Percentiles rank a stretch among this genome's conserved stretches.
phyloP scores from a whole-genome alignment of 2,888 invertebrate genomes.

The Eupithecia exiguata region DNA sequence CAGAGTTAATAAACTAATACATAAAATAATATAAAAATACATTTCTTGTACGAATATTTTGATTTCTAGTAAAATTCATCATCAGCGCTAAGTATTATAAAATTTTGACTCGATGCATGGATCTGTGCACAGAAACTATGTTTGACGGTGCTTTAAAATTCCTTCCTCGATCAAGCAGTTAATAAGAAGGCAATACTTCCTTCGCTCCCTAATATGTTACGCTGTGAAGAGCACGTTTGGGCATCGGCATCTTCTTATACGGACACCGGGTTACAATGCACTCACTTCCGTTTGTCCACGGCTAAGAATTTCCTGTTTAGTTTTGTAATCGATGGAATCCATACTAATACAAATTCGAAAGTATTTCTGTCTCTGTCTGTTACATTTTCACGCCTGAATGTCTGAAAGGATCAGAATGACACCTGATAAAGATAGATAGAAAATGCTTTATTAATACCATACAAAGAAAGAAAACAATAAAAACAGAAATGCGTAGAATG shows the following conservation, averaged over 20 bases:
- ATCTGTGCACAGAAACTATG: background rate
- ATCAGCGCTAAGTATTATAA: no score
- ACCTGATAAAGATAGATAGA: background rate
- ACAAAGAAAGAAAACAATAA: no score
- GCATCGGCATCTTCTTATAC: slow-evolving; percentile 46
- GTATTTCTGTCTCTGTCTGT: background rate
- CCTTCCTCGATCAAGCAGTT: slow-evolving; percentile 32
- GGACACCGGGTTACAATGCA: slow-evolving; percentile 70
- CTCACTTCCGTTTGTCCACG: slow-evolving; percentile 68
- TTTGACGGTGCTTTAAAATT: slow-evolving; percentile 31
- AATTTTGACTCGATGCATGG: background rate
- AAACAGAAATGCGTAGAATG: no score
- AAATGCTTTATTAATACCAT: no score
- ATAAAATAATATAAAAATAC: no score
- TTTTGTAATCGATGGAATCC: slow-evolving; percentile 29
- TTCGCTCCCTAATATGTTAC: slow-evolving; percentile 33
- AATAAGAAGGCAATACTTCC: slow-evolving; percentile 33
- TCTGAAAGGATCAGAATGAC: background rate
- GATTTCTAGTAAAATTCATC: no score
- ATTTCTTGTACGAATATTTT: no score
- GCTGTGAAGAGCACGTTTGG: slow-evolving; percentile 42
- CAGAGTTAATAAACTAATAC: no score
- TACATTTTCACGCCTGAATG: background rate
- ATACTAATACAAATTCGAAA: background rate
- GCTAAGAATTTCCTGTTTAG: slow-evolving; percentile 65